Conservation (phyloP, 2,888 invertebrate species). For the Andrena bicolor region DNA sequence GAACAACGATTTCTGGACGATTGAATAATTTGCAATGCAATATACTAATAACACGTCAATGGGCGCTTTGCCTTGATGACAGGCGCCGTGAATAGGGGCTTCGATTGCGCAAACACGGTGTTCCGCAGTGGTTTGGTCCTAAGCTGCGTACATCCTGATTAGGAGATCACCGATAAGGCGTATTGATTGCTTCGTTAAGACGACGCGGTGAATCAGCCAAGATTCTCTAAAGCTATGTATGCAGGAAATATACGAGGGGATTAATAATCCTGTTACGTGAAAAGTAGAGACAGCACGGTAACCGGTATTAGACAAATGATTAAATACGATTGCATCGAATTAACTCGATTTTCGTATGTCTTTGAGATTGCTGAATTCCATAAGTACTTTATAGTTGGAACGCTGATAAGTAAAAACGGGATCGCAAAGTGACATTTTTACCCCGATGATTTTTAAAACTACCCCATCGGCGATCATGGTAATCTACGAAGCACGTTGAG, state of each 20-base stretch:
- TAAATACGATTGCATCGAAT: too few species aligned
- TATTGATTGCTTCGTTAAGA: constrained; percentile 75
- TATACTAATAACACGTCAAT: constrained; percentile 42
- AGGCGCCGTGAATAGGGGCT: constrained; percentile 47
- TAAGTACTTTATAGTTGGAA: too few species aligned
- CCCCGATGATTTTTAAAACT: too few species aligned
- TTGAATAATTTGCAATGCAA: constrained; percentile 1
- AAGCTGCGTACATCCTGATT: constrained; percentile 49
- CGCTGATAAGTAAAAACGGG: too few species aligned
- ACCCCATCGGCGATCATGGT: too few species aligned
- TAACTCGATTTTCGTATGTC: too few species aligned
- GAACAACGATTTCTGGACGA: constrained; percentile 16
- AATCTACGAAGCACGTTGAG: not conserved
- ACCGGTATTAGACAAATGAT: too few species aligned
- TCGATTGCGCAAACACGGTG: constrained; percentile 48
- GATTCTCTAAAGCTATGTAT: constrained; percentile 23
- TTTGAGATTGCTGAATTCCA: too few species aligned
- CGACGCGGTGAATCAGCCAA: constrained; percentile 34
- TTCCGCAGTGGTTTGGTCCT: constrained; percentile 45
- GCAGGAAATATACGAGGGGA: constrained; percentile 20
- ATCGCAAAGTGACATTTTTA: too few species aligned
- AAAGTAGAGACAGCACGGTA: not conserved
- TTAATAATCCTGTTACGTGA: constrained; percentile 18
- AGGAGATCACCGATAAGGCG: constrained; percentile 67
- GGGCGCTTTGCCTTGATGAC: constrained; percentile 42